Evolutionary conservation across 2,888 invertebrate genomes (phyloP), one percentile per base, ranked within the genome.

Genomic region (Hemistola chrysoprasaria): DNA sequence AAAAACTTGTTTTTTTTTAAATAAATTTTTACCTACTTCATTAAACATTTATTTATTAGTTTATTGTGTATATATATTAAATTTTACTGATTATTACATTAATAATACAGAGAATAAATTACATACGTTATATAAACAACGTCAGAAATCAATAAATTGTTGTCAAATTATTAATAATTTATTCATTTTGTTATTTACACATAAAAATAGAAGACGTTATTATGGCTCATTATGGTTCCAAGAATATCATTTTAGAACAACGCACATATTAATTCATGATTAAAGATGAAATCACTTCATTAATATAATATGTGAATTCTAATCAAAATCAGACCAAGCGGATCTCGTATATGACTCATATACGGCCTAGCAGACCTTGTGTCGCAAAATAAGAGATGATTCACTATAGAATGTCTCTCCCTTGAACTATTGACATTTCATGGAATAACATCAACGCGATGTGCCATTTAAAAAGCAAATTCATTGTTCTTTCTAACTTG

Each of bases 361-460:
- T 30, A 36, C 55, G 52, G 56, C 42, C 26, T 23, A 25, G 43
- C 56, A 60, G 46, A 44, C 52, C 42, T 56, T 47, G 47, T 56
- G 47, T 42, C 54, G 53, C 51, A 48, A 50, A 53, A 62, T 56
- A 61, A 56, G 38, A 32, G 46, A 57, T 75, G 74, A 74, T 33
- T 75, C 75, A 74, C 38, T 16, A 8, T 11, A 34, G 50, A 51
- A 55, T 48, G 54, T 61, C 46, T 54, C 41, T 56, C 59, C 62
- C 69, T 65, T 76, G 76, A 78, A 74, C 78, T 71, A 58, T 65
- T 75, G 76, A 73, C 74, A 65, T 71, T 67, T 59, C 53, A 48
- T 43, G 47, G 53, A 50, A 57, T 23, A 42, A 35, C 28, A 41
- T 34, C n/a, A 27, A 33, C 31, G 21, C 11, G 11, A 29, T 21